Base-by-base conservation (phyloP, 2,113 vertebrate species). In the Lepisosteus oculatus region DNA sequence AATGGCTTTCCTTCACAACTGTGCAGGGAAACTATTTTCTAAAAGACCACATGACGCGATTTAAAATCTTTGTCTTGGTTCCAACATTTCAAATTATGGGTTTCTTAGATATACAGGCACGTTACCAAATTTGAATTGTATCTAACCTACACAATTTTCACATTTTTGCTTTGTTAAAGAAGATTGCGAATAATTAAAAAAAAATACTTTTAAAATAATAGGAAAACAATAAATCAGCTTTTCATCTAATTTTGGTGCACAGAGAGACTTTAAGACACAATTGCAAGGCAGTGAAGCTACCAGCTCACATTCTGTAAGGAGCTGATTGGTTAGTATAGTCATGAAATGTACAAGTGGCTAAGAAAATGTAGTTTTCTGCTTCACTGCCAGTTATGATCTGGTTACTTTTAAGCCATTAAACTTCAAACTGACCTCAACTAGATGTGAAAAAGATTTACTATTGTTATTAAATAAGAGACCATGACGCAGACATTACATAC, bases 351-450 rank as follows among this genome's bases (percentile, higher is more conserved):
- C 43, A 13, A 63, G 43, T 4, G 11, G 47, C 5, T 43, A 42
- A 56, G 51, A 45, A 56, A 4, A n/a, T 59, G 67, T 76, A 75
- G 65, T 79, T 84, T 79, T 83, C 72, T 79, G 66, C 78, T 71
- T 72, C 67, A 71, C 66, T 75, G 74, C 72, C 74, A 57, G 8
- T 83, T 77, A 81, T 3, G 57, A 78, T 84, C 76, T 68, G 78
- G 80, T 68, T 73, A 51, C 79, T 55, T 78, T 85, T 75, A 80
- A 77, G 70, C 82, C 72, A 72, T 76, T 68, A 78, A 71, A 57
- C 71, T 72, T 82, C 67, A 55, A 43, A 55, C 15, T 67, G 47
- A 67, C 66, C 47, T 55, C 74, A 75, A 78, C 61, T 76, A 70
- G 72, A 78, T 71, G 69, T 72, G 56, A 3, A 45, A 43, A 14